phyloP scores from a whole-genome alignment of 2,113 vertebrate genomes.

The Tangachromis dhanisi region DNA sequence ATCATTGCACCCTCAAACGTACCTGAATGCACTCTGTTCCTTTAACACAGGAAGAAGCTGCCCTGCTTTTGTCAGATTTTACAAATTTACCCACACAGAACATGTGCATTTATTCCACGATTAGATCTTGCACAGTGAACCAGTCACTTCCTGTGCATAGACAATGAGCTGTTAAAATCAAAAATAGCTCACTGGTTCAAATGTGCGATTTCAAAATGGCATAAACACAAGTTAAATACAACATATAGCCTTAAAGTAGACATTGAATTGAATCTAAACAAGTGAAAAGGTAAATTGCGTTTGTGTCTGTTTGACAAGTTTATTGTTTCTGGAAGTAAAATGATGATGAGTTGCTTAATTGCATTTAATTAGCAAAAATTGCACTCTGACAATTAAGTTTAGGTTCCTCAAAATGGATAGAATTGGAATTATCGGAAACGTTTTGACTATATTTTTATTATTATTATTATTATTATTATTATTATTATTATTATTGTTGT shows the following conservation, averaged over 20 bases:
- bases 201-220: neutral
- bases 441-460: neutral
- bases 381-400: neutral
- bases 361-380: neutral
- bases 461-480: fast-evolving
- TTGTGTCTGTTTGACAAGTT: neutral
- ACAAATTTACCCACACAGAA: neutral
- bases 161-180: neutral
- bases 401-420: neutral
- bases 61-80: neutral
- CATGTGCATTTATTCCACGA: neutral
- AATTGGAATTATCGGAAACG: neutral
- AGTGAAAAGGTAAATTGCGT: neutral
- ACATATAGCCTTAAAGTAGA: neutral
- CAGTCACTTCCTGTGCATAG: neutral
- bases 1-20: neutral
- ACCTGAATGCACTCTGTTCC: neutral
- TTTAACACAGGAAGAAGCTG: neutral
- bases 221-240: neutral
- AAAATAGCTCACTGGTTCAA: neutral
- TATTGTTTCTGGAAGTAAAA: neutral
- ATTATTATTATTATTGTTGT: fast-evolving
- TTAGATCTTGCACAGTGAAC: neutral
- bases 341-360: neutral
- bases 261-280: neutral